Evolutionary conservation across 2,797 vertebrate species (phyloP).

Genomic region (Sebastes iracundus): DNA sequence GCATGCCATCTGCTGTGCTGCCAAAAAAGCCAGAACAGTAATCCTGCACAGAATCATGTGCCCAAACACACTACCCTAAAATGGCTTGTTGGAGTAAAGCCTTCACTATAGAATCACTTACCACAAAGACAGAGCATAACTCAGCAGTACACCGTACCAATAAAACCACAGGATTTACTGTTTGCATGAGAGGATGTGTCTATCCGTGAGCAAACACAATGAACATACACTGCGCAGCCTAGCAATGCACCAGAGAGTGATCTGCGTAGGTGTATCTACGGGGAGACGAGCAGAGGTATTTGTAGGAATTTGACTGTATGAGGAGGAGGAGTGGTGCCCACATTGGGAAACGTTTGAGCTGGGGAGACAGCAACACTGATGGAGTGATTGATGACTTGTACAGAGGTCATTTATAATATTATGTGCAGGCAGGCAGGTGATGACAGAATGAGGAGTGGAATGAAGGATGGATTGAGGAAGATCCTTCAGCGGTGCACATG

Average conservation of each 20-base stretch:
- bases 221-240: slow-evolving; percentile 1
- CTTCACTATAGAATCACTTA: background rate
- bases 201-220: slow-evolving; percentile 3
- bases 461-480: slow-evolving; percentile 1
- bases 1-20: background rate
- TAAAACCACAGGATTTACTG: background rate
- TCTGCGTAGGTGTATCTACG: slow-evolving; percentile 24
- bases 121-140: background rate
- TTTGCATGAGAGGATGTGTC: slow-evolving; percentile 2
- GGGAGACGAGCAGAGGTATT: slow-evolving; percentile 1
- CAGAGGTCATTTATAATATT: background rate
- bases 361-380: background rate
- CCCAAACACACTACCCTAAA: background rate
- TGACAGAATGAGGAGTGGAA: slow-evolving; percentile 5
- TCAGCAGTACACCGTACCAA: background rate
- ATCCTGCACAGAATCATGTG: background rate
- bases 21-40: background rate
- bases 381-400: background rate
- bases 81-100: background rate
- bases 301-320: background rate
- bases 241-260: slow-evolving; percentile 23
- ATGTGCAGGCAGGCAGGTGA: background rate
- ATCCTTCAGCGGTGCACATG: background rate
- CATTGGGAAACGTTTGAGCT: background rate
- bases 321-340: background rate